A percentile compares a stretch with the other conserved stretches of the same genome.
phyloP scores from a whole-genome alignment of 2,888 invertebrate genomes.

The Augochlorella aurata region DNA sequence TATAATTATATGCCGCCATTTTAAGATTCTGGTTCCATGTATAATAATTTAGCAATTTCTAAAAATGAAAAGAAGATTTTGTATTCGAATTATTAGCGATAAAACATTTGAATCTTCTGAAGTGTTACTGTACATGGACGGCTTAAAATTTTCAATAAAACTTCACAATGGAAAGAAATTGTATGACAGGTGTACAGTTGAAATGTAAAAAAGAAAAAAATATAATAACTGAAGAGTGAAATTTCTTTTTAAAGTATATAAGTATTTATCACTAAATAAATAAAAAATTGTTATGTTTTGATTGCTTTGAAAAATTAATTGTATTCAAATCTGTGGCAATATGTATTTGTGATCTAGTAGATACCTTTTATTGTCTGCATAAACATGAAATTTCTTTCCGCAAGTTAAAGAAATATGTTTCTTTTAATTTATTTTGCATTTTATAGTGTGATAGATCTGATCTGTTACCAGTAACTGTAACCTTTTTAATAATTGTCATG shows the following conservation, averaged over 20 bases:
- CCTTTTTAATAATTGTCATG: slow-evolving; percentile 15
- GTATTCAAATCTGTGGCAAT: slow-evolving; percentile 22
- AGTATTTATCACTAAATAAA: slow-evolving; percentile 33
- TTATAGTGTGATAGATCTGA: slow-evolving; percentile 14
- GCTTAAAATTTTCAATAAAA: slow-evolving; percentile 6
- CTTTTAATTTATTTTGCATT: slow-evolving; percentile 25
- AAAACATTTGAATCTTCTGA: background rate
- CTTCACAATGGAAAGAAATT: slow-evolving; percentile 11
- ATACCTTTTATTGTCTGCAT: slow-evolving; percentile 12
- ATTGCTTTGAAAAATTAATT: background rate
- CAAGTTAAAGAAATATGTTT: slow-evolving; percentile 18
- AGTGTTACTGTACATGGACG: slow-evolving; percentile 4
- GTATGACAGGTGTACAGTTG: slow-evolving; percentile 44
- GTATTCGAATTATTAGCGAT: background rate
- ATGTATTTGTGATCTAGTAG: slow-evolving; percentile 18
- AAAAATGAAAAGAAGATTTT: background rate
- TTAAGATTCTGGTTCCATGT: background rate
- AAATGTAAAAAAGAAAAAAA: slow-evolving; percentile 46
- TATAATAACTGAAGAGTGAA: slow-evolving; percentile 23
- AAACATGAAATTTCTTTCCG: slow-evolving; percentile 23
- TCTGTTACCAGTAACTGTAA: slow-evolving; percentile 1
- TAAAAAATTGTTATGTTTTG: slow-evolving; percentile 13
- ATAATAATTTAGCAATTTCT: background rate
- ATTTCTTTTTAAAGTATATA: slow-evolving; percentile 26
- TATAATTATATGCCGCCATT: background rate